phyloP scores from a whole-genome alignment of 1,140 invertebrate species.

The Cydia strobilella region DNA sequence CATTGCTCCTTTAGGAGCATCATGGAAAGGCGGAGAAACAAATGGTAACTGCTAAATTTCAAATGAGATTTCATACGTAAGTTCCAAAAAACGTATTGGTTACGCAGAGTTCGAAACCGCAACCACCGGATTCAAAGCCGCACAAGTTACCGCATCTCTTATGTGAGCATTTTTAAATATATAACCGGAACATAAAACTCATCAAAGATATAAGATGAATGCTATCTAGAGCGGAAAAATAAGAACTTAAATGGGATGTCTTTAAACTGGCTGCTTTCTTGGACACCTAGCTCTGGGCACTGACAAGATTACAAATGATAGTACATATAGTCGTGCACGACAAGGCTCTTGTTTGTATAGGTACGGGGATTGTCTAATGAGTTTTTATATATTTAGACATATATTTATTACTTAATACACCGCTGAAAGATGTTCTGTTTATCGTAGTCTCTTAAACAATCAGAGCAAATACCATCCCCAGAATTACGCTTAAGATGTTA shows the following conservation, averaged over 20 bases:
- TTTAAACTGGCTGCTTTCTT: neutral
- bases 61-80: no score
- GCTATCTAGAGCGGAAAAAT: slow-evolving; percentile 18
- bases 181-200: neutral
- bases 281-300: neutral
- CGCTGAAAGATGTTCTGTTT: no score
- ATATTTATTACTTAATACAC: no score
- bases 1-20: no score
- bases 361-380: no score
- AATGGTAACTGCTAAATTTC: no score
- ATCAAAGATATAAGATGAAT: neutral
- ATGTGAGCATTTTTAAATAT: neutral
- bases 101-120: no score
- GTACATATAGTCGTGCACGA: neutral
- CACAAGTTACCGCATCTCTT: neutral
- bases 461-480: slow-evolving; percentile 32
- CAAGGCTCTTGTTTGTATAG: no score
- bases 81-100: no score
- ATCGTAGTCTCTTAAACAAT: no score
- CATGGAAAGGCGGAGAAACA: no score
- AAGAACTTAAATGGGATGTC: slow-evolving; percentile 15
- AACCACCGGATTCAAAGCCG: neutral
- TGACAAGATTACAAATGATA: slow-evolving; percentile 14
- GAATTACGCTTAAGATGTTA: slow-evolving; percentile 4
- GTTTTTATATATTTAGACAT: no score